These are phyloP conservation scores for Temnothorax nylanderi DNA, from an alignment of 1,140 invertebrate species.

Conservation along the genomic window DNA sequence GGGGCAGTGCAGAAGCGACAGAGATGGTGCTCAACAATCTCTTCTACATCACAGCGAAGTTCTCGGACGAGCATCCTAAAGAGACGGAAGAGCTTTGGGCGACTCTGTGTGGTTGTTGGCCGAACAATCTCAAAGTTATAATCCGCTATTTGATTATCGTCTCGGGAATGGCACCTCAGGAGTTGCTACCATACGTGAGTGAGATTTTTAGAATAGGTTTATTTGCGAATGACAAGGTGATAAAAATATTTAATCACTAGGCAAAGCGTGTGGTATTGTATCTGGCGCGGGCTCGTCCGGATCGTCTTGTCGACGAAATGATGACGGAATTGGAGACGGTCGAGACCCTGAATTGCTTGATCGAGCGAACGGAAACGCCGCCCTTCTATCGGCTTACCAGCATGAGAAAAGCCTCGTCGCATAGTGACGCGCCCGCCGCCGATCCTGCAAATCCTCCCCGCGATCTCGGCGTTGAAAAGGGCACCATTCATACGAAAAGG, in stretches of 20 bases:
- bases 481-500: slow-evolving; percentile 98
- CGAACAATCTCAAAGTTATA: slow-evolving; percentile 98
- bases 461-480: slow-evolving; percentile 92
- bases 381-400: slow-evolving; percentile 98
- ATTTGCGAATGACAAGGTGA: background rate
- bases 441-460: slow-evolving; percentile 85
- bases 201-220: background rate
- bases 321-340: slow-evolving; percentile 98
- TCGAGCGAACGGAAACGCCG: slow-evolving; percentile 98
- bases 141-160: slow-evolving; percentile 99
- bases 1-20: slow-evolving; percentile 99
- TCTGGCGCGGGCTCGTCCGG: slow-evolving; percentile 95
- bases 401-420: slow-evolving; percentile 95
- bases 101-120: slow-evolving; percentile 97
- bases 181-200: slow-evolving; percentile 95
- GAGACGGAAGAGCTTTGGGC: slow-evolving; percentile 98
- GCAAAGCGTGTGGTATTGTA: slow-evolving; percentile 98
- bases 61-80: slow-evolving; percentile 97
- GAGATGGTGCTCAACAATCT: slow-evolving; percentile 99
- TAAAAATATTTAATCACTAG: slow-evolving; percentile 84
- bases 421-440: slow-evolving; percentile 89
- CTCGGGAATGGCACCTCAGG: slow-evolving; percentile 97
- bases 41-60: slow-evolving; percentile 99
- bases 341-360: slow-evolving; percentile 97
- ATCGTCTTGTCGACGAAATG: slow-evolving; percentile 97